Evolutionary conservation across 2,888 invertebrate genomes (phyloP).

Genomic region (Ashinkailepas kermadecensis): DNA sequence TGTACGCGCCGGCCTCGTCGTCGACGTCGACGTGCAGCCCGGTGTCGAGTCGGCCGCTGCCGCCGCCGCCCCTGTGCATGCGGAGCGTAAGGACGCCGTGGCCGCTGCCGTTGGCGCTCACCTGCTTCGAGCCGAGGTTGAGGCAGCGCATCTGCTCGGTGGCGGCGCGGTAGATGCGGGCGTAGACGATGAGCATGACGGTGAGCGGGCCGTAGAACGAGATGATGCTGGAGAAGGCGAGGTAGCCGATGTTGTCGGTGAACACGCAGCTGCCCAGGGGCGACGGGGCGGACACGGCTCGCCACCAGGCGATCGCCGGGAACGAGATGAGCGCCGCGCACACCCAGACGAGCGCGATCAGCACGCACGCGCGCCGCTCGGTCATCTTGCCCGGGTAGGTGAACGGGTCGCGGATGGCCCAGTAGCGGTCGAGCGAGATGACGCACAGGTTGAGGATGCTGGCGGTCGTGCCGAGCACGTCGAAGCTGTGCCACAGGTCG

Average conservation of each 20-base stretch:
- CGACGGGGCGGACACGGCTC: conserved; percentile 51
- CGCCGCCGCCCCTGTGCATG: conserved; percentile 87
- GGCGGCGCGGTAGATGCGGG: conserved; percentile 89
- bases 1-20: neutral
- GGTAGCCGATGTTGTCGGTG: conserved; percentile 90
- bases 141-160: conserved; percentile 83
- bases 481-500: conserved; percentile 93
- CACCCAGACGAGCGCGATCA: conserved; percentile 92
- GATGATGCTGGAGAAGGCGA: conserved; percentile 94
- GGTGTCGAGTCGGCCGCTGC: conserved; percentile 42
- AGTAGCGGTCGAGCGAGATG: conserved; percentile 91
- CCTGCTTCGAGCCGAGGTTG: conserved; percentile 73
- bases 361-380: conserved; percentile 68
- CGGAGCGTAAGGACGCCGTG: conserved; percentile 80
- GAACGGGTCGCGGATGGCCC: conserved; percentile 98
- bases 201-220: conserved; percentile 94
- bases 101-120: conserved; percentile 47
- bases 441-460: conserved; percentile 96
- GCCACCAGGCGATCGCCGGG: conserved; percentile 95
- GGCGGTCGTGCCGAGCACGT: conserved; percentile 94
- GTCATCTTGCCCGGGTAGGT: conserved; percentile 95
- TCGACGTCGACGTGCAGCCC: neutral
- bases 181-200: conserved; percentile 98
- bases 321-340: conserved; percentile 95
- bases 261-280: conserved; percentile 78